Evolutionary conservation across 2,888 invertebrate genomes (phyloP).

Genomic region (Gisinianus flammeolus): DNA sequence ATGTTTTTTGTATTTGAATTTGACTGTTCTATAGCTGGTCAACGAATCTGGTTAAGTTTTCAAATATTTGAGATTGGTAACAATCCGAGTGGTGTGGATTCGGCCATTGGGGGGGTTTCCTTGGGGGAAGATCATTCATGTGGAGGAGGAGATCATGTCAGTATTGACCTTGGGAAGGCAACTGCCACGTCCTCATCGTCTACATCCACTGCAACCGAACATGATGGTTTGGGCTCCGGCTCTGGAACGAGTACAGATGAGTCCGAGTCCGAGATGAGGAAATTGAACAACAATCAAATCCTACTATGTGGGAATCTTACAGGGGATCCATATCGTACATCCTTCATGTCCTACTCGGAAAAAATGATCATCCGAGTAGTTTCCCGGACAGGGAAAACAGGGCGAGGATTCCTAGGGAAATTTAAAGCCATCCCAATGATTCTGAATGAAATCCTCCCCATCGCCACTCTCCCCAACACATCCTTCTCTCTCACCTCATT

Average conservation of each 20-base stretch:
- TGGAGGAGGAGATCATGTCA: constrained; percentile 61
- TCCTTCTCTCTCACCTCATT: constrained; percentile 51
- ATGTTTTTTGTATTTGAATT: not conserved
- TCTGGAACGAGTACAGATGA: not conserved
- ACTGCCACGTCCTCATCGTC: not conserved
- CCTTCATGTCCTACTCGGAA: constrained; percentile 71
- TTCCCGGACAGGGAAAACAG: constrained; percentile 71
- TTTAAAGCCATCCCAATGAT: constrained; percentile 70
- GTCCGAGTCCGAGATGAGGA: not conserved
- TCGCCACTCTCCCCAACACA: constrained; percentile 48
- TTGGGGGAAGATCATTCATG: constrained; percentile 45
- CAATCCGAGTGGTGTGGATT: constrained; percentile 1
- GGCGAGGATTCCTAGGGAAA: constrained; percentile 71
- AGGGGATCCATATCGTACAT: constrained; percentile 44
- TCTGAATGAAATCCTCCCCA: constrained; percentile 48
- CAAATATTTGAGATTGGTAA: constrained; percentile 59
- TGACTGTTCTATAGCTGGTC: constrained; percentile 65
- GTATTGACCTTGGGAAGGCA: constrained; percentile 66
- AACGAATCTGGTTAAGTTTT: constrained; percentile 75
- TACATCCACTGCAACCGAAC: too few relatives aligned
- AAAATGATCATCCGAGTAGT: constrained; percentile 69
- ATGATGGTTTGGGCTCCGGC: not conserved
- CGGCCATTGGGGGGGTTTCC: constrained; percentile 60
- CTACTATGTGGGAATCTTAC: constrained; percentile 57
- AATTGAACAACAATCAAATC: constrained; percentile 48